Base-by-base conservation (phyloP, 2,797 vertebrate genomes). In the Rachycentron canadum region DNA sequence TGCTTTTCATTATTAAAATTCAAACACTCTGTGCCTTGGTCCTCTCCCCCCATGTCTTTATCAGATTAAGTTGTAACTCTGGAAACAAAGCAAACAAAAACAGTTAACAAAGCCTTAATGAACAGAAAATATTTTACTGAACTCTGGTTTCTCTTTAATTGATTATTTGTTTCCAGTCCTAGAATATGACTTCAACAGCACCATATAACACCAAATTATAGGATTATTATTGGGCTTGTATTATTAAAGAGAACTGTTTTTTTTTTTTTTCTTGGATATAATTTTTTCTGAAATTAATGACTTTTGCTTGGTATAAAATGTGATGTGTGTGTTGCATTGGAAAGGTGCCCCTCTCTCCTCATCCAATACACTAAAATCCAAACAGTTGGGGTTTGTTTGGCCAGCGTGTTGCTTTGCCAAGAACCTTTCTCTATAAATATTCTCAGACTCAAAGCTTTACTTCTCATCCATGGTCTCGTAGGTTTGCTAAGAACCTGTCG, bases 401-500 rank as follows among this genome's bases (percentile, higher is more conserved):
- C 19, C 30, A 0, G 14, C 9, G 25, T 0, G 50, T 34, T 92
- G 93, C 86, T 96, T 96, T 92, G 95, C 95, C 84, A 96, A 78
- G 47, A 75, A 50, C 32, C 11, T 23, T 26, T 32, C 55, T 79
- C 78, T 76, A 76, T 77, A 76, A 85, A 79, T 79, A 78, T 49
- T 25, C 36, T 47, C 45, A 9, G 23, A 19, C 72, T 81, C 70
- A 73, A 57, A 76, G 62, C 76, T 66, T 36, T 12, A 21, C 55
- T 56, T 68, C 26, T 69, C 36, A 0, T 78, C 43, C 30, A 17
- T 32, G n/a, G 62, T 68, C 52, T 43, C 1, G 1, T 32, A 99
- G 98, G 92, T 99, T 99, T 91, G 97, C 98, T 43, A 99, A 99
- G 95, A 99, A 99, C 91, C 96, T 99, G 85, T 99, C 98, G 4